phyloP scores from a whole-genome alignment of 2,113 vertebrate genomes.

The Phoenicopterus ruber region DNA sequence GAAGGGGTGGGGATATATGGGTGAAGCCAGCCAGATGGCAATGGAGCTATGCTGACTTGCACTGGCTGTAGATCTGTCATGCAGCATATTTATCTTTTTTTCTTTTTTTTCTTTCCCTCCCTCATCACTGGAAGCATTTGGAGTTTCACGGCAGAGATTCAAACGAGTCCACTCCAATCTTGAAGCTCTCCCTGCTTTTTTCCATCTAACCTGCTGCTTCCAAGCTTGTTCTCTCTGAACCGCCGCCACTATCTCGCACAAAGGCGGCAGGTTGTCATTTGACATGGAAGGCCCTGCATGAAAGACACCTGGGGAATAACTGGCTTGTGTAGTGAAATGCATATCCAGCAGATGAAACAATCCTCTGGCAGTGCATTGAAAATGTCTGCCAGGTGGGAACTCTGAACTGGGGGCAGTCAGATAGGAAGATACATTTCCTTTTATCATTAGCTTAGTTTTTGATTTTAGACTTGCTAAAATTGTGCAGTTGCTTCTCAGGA shows the following conservation, averaged over 20 bases:
- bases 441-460: background rate
- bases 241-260: rapidly evolving
- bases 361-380: background rate
- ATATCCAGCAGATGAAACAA: background rate
- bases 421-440: background rate
- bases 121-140: background rate
- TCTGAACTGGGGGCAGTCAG: background rate
- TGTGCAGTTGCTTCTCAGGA: background rate
- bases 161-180: background rate
- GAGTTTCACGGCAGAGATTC: background rate
- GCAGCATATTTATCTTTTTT: background rate
- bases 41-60: background rate
- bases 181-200: background rate
- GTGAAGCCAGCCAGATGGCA: background rate
- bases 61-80: background rate
- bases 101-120: rapidly evolving
- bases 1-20: background rate
- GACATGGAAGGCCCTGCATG: background rate
- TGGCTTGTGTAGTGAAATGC: background rate
- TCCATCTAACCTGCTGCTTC: background rate
- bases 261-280: background rate
- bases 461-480: background rate
- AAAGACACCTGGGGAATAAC: background rate
- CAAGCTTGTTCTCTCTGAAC: background rate
- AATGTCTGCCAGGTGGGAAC: background rate